These are phyloP conservation scores for Rhagonycha lutea DNA, from an alignment of 2,888 invertebrate species.

Conservation along the genomic window DNA sequence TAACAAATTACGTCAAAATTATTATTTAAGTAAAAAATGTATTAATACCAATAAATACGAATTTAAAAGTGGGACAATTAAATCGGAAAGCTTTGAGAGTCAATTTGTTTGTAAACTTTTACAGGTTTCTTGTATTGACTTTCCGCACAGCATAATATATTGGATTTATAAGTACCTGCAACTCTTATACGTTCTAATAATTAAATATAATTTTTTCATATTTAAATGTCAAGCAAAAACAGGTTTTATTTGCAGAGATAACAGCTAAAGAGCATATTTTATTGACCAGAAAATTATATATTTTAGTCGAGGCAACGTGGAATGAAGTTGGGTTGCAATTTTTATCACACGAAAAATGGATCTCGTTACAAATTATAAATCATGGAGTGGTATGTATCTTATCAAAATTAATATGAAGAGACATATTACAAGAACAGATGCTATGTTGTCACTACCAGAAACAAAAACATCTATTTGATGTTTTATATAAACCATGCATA, in stretches of 20 bases:
- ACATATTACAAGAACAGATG: slow-evolving; percentile 10
- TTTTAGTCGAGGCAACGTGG: background rate
- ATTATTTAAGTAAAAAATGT: background rate
- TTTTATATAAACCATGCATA: slow-evolving; percentile 10
- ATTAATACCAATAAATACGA: background rate
- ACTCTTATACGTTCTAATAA: background rate
- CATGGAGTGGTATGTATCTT: slow-evolving; percentile 9
- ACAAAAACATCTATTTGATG: slow-evolving; percentile 11
- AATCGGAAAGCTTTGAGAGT: background rate
- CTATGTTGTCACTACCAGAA: slow-evolving; percentile 16
- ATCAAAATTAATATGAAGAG: slow-evolving; percentile 14
- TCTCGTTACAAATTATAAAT: slow-evolving; percentile 4
- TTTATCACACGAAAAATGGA: background rate
- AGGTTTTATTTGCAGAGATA: background rate
- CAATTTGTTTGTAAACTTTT: background rate
- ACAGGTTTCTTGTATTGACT: background rate
- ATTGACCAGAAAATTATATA: background rate
- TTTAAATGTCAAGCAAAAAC: background rate
- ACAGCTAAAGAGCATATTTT: background rate
- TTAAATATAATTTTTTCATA: background rate
- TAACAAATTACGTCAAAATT: background rate
- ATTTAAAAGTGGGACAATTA: background rate
- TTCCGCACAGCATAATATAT: background rate
- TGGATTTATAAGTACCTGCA: background rate
- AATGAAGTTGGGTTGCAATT: background rate